Evolutionary conservation across 2,113 vertebrate species (phyloP).

Genomic region (Meles meles): DNA sequence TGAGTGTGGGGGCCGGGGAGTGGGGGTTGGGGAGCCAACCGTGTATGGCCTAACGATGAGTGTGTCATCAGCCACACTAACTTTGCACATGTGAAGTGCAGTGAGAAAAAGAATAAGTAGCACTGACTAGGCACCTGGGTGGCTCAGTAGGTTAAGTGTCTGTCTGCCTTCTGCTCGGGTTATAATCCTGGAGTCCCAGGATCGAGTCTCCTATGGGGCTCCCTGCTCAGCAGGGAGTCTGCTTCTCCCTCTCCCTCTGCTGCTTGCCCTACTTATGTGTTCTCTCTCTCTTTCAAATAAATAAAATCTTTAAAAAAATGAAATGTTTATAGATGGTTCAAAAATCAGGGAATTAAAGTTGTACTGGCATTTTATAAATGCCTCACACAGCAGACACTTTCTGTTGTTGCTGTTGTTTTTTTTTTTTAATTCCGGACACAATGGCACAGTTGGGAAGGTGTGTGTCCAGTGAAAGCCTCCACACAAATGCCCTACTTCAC

Average conservation of each 20-base stretch:
- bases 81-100: background rate
- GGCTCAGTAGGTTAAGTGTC: background rate
- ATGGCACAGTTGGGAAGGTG: background rate
- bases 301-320: background rate
- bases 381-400: background rate
- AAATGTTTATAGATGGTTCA: background rate
- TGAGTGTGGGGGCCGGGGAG: background rate
- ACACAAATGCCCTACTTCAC: background rate
- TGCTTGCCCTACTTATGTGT: background rate
- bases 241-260: background rate
- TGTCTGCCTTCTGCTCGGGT: background rate
- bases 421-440: background rate
- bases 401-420: background rate
- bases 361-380: background rate
- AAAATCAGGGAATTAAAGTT: background rate
- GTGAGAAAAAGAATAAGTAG: background rate
- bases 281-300: background rate
- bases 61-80: background rate
- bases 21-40: background rate
- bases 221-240: background rate
- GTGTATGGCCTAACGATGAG: background rate
- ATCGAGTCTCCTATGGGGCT: rapidly evolving
- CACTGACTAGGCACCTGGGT: background rate
- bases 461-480: background rate
- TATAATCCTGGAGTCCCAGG: background rate